A percentile compares a stretch with the other conserved stretches of the same genome.
Evolutionary conservation across 2,113 vertebrate species (phyloP).

Genomic region (Neomonachus schauinslandi): DNA sequence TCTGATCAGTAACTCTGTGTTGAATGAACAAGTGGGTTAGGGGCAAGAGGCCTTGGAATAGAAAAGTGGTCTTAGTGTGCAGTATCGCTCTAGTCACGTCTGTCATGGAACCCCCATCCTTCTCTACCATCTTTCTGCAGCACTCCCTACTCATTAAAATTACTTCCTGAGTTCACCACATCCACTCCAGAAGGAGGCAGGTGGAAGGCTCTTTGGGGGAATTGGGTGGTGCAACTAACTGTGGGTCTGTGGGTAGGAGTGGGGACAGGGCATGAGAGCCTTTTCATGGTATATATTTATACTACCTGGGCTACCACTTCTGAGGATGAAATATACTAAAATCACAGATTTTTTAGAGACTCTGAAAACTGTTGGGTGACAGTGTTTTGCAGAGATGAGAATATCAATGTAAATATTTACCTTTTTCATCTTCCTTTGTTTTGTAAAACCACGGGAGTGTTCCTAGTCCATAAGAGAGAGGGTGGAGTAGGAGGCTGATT

Average conservation of each 20-base stretch:
- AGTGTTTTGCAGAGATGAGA: neutral
- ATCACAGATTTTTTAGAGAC: neutral
- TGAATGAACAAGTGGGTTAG: neutral
- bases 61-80: neutral
- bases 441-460: neutral
- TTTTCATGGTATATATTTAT: neutral
- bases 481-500: neutral
- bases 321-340: neutral
- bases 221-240: neutral
- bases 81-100: neutral
- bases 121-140: neutral
- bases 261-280: rapidly evolving
- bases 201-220: neutral
- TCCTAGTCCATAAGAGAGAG: neutral
- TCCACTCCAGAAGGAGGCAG: neutral
- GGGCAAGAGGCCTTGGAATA: neutral
- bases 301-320: neutral
- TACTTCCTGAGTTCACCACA: neutral
- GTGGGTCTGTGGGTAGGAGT: rapidly evolving
- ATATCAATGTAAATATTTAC: slow-evolving; percentile 24
- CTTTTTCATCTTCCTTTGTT: neutral
- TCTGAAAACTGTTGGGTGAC: neutral
- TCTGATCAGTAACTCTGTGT: neutral
- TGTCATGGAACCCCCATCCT: rapidly evolving
- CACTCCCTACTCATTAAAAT: neutral